Conservation (phyloP, 1,140 invertebrate species). For the Onthophagus taurus region DNA sequence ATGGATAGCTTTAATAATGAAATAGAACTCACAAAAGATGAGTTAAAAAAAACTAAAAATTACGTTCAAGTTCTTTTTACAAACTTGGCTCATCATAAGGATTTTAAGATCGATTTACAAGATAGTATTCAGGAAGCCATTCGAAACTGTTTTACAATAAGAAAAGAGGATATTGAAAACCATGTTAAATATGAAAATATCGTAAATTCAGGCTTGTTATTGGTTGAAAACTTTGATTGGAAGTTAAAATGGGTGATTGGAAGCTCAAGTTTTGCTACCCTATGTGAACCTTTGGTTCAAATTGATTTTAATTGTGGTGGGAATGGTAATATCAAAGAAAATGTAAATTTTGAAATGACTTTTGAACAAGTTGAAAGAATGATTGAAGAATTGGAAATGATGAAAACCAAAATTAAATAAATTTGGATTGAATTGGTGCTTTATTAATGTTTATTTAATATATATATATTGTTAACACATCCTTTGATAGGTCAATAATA, state of each 20-base stretch:
- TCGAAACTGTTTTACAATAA: slow-evolving; percentile 24
- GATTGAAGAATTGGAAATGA: slow-evolving; percentile 14
- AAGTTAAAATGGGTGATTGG: slow-evolving; percentile 35
- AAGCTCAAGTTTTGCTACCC: slow-evolving; percentile 26
- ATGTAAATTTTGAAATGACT: slow-evolving; percentile 29
- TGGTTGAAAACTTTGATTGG: slow-evolving; percentile 35
- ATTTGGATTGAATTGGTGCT: too few relatives aligned
- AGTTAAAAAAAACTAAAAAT: slow-evolving; percentile 21
- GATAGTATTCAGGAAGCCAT: slow-evolving; percentile 9
- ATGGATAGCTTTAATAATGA: slow-evolving; percentile 21
- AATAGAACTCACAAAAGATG: slow-evolving; percentile 28
- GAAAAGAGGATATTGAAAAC: slow-evolving; percentile 30
- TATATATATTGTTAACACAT: too few relatives aligned
- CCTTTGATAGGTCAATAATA: too few relatives aligned
- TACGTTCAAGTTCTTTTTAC: slow-evolving; percentile 27
- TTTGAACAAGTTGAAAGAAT: slow-evolving; percentile 26
- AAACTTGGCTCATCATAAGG: slow-evolving; percentile 18
- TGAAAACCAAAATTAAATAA: too few relatives aligned
- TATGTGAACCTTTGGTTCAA: slow-evolving; percentile 32
- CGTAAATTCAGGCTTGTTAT: slow-evolving; percentile 17
- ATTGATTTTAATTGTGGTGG: slow-evolving; percentile 29
- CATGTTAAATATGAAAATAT: slow-evolving; percentile 24
- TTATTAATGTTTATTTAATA: too few relatives aligned
- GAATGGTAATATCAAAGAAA: slow-evolving; percentile 11
- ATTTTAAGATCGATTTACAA: slow-evolving; percentile 16